phyloP scores from a whole-genome alignment of 1,140 invertebrate species.

The Coptotermes formosanus region DNA sequence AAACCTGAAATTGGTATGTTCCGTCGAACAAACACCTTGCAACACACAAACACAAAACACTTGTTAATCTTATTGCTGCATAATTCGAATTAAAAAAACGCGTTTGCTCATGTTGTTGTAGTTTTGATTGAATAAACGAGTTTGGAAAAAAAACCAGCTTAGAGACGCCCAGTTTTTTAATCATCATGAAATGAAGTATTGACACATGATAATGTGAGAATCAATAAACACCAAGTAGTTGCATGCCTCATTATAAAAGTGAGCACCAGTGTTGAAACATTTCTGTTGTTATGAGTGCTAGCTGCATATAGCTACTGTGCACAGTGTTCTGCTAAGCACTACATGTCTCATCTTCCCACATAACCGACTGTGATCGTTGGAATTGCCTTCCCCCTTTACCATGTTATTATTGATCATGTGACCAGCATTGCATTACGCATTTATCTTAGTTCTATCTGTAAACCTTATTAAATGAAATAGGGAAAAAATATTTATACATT shows the following conservation, averaged over 20 bases:
- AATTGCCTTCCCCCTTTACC: constrained; percentile 36
- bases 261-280: constrained; percentile 31
- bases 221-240: not conserved
- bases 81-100: constrained; percentile 20
- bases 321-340: not conserved
- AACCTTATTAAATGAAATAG: not conserved
- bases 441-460: constrained; percentile 23
- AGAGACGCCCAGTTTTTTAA: constrained; percentile 20
- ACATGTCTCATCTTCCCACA: constrained; percentile 28
- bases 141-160: not conserved
- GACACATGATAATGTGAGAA: not conserved
- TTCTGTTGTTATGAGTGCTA: constrained; percentile 6
- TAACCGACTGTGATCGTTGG: constrained; percentile 38
- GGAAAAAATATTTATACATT: constrained; percentile 20
- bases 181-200: not conserved
- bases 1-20: not conserved
- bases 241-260: constrained; percentile 27
- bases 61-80: not conserved
- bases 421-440: constrained; percentile 11
- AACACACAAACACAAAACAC: not conserved
- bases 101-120: constrained; percentile 26
- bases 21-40: not conserved
- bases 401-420: constrained; percentile 23
- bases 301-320: not conserved
- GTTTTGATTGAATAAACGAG: constrained; percentile 22